Conservation (phyloP, 1,140 invertebrate genomes). For the Drosophila kurseongensis region DNA sequence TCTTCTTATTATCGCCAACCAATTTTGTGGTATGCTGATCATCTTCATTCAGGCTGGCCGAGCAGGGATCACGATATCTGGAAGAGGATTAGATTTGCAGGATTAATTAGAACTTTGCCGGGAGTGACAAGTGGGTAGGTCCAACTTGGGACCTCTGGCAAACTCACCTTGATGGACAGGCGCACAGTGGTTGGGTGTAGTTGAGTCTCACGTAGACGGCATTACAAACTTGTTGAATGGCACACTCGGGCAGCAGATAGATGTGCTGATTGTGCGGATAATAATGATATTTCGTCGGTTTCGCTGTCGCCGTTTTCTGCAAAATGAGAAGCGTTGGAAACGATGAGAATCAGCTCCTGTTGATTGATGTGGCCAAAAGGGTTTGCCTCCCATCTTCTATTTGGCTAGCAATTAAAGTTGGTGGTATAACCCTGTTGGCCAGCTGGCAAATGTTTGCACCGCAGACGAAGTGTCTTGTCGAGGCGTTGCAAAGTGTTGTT, state of each 20-base stretch:
- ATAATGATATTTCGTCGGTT: slow-evolving; percentile 96
- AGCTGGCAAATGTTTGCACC: slow-evolving; percentile 62
- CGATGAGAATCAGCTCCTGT: slow-evolving; percentile 32
- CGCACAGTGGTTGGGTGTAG: slow-evolving; percentile 96
- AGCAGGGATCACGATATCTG: slow-evolving; percentile 93
- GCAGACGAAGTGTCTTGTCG: slow-evolving; percentile 42
- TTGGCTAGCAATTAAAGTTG: slow-evolving; percentile 46
- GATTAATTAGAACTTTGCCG: slow-evolving; percentile 44
- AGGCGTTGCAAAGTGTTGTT: slow-evolving; percentile 44
- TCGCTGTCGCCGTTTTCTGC: slow-evolving; percentile 91
- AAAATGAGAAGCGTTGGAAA: slow-evolving; percentile 72
- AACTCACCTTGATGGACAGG: slow-evolving; percentile 90
- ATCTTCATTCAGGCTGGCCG: slow-evolving; percentile 93
- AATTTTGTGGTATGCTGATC: slow-evolving; percentile 96
- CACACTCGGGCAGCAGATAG: slow-evolving; percentile 95
- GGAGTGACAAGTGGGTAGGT: slow-evolving; percentile 43
- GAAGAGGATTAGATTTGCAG: slow-evolving; percentile 25
- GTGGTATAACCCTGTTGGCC: slow-evolving; percentile 36
- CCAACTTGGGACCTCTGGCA: neutral
- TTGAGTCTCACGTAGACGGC: slow-evolving; percentile 96
- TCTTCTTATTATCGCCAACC: slow-evolving; percentile 91
- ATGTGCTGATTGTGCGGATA: slow-evolving; percentile 97
- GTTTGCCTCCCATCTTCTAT: slow-evolving; percentile 23
- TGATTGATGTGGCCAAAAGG: slow-evolving; percentile 55
- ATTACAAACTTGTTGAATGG: slow-evolving; percentile 96